Conservation (phyloP, 2,113 vertebrate species). For the Bos taurus region DNA sequence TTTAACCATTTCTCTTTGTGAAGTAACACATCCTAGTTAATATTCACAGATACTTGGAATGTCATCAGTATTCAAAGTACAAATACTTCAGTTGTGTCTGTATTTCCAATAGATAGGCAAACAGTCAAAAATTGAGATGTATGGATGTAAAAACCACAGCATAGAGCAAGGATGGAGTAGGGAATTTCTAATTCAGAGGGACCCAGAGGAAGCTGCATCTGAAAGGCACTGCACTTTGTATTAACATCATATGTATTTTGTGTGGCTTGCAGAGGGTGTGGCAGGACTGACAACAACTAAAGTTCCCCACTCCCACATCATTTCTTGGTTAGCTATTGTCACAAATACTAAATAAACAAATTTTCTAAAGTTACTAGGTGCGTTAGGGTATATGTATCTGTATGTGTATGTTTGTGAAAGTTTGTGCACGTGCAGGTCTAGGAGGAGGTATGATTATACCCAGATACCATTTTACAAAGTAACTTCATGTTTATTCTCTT, state of each 20-base stretch:
- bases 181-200: background rate
- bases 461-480: background rate
- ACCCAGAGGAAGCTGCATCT: background rate
- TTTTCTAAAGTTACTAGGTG: background rate
- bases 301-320: background rate
- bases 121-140: background rate
- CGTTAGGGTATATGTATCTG: background rate
- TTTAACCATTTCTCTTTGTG: background rate
- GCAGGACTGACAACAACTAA: background rate
- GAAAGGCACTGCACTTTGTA: background rate
- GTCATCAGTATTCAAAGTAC: background rate
- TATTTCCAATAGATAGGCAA: background rate
- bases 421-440: background rate
- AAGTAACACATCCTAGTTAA: background rate
- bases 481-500: background rate
- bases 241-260: background rate
- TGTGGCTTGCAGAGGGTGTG: background rate
- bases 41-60: background rate
- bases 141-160: background rate
- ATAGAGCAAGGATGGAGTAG: background rate
- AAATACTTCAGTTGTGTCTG: background rate
- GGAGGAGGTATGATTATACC: background rate
- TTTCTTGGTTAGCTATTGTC: background rate
- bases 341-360: background rate
- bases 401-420: background rate